A percentile compares a stretch with the other conserved stretches of the same genome.
These are phyloP conservation scores for Knipowitschia caucasica DNA, from an alignment of 2,797 vertebrate species.

Conservation along the genomic window DNA sequence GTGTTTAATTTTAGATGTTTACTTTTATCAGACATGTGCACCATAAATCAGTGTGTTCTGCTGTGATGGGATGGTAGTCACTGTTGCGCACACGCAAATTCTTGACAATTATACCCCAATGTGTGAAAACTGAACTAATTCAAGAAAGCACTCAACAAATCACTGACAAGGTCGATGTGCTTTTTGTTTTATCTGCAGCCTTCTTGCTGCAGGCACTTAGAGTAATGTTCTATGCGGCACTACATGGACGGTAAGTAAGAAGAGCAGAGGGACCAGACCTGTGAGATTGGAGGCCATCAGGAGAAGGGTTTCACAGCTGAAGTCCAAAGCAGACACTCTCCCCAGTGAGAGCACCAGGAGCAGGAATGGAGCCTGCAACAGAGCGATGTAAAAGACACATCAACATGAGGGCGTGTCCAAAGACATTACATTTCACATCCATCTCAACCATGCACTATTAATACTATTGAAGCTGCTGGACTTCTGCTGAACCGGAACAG, in stretches of 20 bases:
- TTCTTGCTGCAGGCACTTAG: background rate
- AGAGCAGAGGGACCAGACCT: slow-evolving; percentile 19
- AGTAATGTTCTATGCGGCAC: background rate
- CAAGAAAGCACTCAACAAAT: background rate
- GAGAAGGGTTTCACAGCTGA: slow-evolving; percentile 43
- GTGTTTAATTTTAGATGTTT: too few relatives aligned
- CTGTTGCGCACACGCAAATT: too few relatives aligned
- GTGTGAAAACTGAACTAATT: too few relatives aligned
- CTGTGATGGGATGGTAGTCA: too few relatives aligned
- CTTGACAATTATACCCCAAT: too few relatives aligned
- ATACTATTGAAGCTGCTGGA: background rate
- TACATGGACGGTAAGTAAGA: background rate
- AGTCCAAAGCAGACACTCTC: slow-evolving; percentile 21
- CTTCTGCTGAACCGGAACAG: too few relatives aligned
- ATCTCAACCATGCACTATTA: background rate
- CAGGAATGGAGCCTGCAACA: background rate
- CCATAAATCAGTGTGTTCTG: too few relatives aligned
- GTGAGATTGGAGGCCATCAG: slow-evolving; percentile 46
- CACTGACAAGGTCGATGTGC: background rate
- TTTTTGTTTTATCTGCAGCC: background rate
- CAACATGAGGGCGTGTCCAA: background rate
- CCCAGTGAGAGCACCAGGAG: slow-evolving; percentile 19
- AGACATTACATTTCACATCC: background rate
- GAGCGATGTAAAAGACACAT: background rate
- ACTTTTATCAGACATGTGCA: too few relatives aligned